Evolutionary conservation across 2,888 invertebrate genomes (phyloP).

Genomic region (Caenorhabditis afra): DNA sequence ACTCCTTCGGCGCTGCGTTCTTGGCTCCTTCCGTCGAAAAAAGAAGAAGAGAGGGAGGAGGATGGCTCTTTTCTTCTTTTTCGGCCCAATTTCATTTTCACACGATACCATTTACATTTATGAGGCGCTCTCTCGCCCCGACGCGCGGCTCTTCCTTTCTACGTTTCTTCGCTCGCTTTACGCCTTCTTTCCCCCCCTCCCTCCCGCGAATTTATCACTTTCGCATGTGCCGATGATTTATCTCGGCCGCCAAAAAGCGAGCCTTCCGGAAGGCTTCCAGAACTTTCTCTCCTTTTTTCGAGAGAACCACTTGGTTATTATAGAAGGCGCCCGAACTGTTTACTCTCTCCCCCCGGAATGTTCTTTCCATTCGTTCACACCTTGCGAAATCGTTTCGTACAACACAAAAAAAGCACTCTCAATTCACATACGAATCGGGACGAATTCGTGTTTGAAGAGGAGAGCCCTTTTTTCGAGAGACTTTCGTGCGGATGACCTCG

Average conservation of each 20-base stretch:
- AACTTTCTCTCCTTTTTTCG: neutral
- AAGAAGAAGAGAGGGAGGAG: slow-evolving; percentile 4
- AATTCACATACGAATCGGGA: slow-evolving; percentile 17
- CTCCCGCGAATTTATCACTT: slow-evolving; percentile 49
- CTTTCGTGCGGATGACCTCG: neutral
- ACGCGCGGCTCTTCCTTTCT: slow-evolving; percentile 25
- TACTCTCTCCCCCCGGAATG: no score
- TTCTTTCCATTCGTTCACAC: no score
- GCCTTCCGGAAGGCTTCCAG: slow-evolving; percentile 6
- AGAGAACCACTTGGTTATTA: neutral
- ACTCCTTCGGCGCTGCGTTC: slow-evolving; percentile 14
- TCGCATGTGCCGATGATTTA: slow-evolving; percentile 56
- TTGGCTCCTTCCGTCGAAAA: slow-evolving; percentile 13
- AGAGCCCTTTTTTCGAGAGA: slow-evolving; percentile 18
- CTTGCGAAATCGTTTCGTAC: slow-evolving; percentile 1
- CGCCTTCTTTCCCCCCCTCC: slow-evolving; percentile 23
- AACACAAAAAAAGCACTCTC: slow-evolving; percentile 9
- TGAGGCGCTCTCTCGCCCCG: slow-evolving; percentile 33
- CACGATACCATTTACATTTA: slow-evolving; percentile 60
- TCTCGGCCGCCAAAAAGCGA: neutral
- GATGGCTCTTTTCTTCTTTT: slow-evolving; percentile 9
- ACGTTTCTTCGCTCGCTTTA: slow-evolving; percentile 34
- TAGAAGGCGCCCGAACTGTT: neutral
- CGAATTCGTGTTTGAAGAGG: neutral
- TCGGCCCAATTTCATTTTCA: slow-evolving; percentile 53